Conservation (phyloP, 2,113 vertebrate genomes). For the Cololabis saira region DNA sequence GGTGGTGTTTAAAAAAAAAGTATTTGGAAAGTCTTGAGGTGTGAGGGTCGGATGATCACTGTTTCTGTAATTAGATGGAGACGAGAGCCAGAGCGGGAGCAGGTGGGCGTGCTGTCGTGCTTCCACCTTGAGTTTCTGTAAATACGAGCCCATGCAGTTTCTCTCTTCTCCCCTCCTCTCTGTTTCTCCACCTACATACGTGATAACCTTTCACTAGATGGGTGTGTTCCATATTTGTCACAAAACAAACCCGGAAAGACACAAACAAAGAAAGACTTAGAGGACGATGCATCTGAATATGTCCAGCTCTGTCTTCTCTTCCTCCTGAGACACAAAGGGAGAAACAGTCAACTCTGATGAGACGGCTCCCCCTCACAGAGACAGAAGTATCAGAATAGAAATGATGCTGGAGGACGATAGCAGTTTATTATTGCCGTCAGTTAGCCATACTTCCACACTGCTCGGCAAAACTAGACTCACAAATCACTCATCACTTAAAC, state of each 20-base stretch:
- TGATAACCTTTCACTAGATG: not conserved
- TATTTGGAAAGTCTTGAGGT: not conserved
- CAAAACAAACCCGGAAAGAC: slow-evolving; percentile 15
- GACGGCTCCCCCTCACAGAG: slow-evolving; percentile 65
- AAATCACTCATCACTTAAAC: slow-evolving; percentile 11
- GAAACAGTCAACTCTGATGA: slow-evolving; percentile 30
- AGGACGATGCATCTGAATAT: slow-evolving; percentile 37
- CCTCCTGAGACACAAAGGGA: slow-evolving; percentile 3
- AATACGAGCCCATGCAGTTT: slow-evolving; percentile 16
- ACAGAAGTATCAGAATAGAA: slow-evolving; percentile 51
- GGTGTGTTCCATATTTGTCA: slow-evolving; percentile 16
- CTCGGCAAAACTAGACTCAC: not conserved
- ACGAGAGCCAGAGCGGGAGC: slow-evolving; percentile 24
- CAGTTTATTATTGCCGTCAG: slow-evolving; percentile 44
- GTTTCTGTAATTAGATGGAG: slow-evolving; percentile 15
- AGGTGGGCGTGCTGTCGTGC: slow-evolving; percentile 26
- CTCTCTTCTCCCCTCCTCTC: slow-evolving; percentile 7
- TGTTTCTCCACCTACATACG: slow-evolving; percentile 14
- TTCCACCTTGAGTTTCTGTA: slow-evolving; percentile 14
- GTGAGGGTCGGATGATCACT: slow-evolving; percentile 17
- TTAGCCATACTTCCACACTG: not conserved
- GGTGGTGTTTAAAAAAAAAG: slow-evolving; percentile 12
- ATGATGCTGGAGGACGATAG: slow-evolving; percentile 18
- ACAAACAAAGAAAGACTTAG: slow-evolving; percentile 9
- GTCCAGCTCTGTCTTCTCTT: slow-evolving; percentile 28